Percentiles rank a stretch among this genome's conserved stretches.
phyloP scores from a whole-genome alignment of 1,140 invertebrate species.

The Leguminivora glycinivorella region DNA sequence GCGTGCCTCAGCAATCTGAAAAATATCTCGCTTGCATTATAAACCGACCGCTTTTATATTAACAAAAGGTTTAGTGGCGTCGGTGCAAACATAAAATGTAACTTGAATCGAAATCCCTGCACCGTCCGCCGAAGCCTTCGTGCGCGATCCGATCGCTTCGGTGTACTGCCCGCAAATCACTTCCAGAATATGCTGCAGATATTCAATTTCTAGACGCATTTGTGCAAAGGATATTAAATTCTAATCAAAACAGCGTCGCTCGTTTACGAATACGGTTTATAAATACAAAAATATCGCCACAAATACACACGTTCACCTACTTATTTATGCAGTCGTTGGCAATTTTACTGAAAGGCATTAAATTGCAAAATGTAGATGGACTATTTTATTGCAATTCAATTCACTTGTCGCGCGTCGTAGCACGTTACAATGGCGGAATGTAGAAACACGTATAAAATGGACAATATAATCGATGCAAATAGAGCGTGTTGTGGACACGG shows the following conservation, averaged over 20 bases:
- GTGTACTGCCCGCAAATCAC: background rate
- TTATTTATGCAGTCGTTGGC: background rate
- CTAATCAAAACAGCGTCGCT: background rate
- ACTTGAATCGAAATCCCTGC: constrained; percentile 18
- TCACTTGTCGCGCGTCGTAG: background rate
- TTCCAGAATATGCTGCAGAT: background rate
- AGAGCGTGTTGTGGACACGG: constrained; percentile 29
- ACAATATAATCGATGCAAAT: background rate
- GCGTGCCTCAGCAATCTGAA: constrained; percentile 29
- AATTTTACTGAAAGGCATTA: background rate
- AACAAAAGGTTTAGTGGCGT: constrained; percentile 28
- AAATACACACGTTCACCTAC: constrained; percentile 1
- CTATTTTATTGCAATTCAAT: constrained; percentile 6
- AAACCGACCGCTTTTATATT: constrained; percentile 27
- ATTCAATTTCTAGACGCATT: background rate
- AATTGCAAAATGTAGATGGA: background rate
- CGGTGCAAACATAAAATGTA: constrained; percentile 25
- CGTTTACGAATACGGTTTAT: background rate
- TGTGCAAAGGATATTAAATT: background rate
- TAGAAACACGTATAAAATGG: background rate
- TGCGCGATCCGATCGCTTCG: background rate
- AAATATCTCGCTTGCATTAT: constrained; percentile 29
- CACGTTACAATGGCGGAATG: constrained; percentile 10
- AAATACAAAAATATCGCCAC: background rate
- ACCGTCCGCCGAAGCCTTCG: background rate